Evolutionary conservation across 2,888 invertebrate species (phyloP).

Genomic region (Aplocera efformata): DNA sequence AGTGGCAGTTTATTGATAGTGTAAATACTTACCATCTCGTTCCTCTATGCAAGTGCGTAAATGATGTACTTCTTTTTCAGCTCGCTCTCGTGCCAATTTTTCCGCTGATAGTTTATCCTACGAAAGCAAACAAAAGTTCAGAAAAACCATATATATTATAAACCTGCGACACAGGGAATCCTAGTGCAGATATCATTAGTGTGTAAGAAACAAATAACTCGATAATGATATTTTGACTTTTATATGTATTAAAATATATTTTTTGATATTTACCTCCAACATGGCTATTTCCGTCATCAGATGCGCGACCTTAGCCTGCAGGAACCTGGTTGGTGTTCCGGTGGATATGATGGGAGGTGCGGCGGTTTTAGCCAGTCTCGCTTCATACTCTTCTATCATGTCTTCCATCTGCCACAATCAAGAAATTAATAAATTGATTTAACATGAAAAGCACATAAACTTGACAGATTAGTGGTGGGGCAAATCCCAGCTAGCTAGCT

Average conservation of each 20-base stretch:
- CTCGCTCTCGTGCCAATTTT: constrained; percentile 44
- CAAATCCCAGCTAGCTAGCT: too few relatives aligned
- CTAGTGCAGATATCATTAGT: too few relatives aligned
- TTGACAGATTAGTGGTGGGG: too few relatives aligned
- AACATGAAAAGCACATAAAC: constrained; percentile 3
- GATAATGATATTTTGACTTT: too few relatives aligned
- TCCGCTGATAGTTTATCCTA: constrained; percentile 57
- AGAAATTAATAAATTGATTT: too few relatives aligned
- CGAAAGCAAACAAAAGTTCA: constrained; percentile 3
- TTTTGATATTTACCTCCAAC: constrained; percentile 45
- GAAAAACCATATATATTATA: too few relatives aligned
- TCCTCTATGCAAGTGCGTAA: constrained; percentile 59
- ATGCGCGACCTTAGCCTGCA: constrained; percentile 45
- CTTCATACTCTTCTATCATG: constrained; percentile 59
- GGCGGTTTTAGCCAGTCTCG: constrained; percentile 31
- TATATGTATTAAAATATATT: too few relatives aligned
- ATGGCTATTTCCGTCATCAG: constrained; percentile 51
- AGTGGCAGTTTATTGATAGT: too few relatives aligned
- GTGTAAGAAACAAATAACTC: too few relatives aligned
- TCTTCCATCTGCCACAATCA: constrained; percentile 69
- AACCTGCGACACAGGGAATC: too few relatives aligned
- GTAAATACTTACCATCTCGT: constrained; percentile 55
- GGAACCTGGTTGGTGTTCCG: constrained; percentile 35
- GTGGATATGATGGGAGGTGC: constrained; percentile 13
- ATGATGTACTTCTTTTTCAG: constrained; percentile 57